phyloP scores from a whole-genome alignment of 2,888 invertebrate genomes.

The Dendrolimus houi region DNA sequence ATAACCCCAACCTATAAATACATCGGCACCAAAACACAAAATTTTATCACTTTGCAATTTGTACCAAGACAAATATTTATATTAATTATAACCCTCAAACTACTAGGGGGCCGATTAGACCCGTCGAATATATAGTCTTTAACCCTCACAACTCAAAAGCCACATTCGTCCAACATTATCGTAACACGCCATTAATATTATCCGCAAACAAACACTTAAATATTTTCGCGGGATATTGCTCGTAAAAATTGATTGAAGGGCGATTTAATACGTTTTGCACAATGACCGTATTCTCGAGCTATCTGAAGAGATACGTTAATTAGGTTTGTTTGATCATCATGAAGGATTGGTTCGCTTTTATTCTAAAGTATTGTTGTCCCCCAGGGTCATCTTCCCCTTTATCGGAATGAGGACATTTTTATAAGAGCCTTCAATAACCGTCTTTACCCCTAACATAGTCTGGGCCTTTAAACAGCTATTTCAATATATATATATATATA shows the following conservation, averaged over 20 bases:
- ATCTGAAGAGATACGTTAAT: neutral
- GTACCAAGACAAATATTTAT: slow-evolving; percentile 38
- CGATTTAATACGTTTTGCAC: slow-evolving; percentile 43
- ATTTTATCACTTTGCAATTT: slow-evolving; percentile 29
- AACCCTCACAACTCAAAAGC: slow-evolving; percentile 16
- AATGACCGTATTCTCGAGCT: slow-evolving; percentile 19
- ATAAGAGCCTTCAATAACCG: too few species aligned
- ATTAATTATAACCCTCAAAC: slow-evolving; percentile 44
- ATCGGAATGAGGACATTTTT: too few species aligned
- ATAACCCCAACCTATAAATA: neutral
- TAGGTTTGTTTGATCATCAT: too few species aligned
- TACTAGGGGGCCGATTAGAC: slow-evolving; percentile 16
- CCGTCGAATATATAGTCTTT: slow-evolving; percentile 10
- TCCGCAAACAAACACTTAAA: slow-evolving; percentile 71
- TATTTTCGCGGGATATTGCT: slow-evolving; percentile 67
- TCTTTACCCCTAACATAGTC: too few species aligned
- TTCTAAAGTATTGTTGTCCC: too few species aligned
- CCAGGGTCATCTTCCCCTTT: too few species aligned
- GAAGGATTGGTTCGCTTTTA: too few species aligned
- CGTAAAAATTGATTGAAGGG: slow-evolving; percentile 71
- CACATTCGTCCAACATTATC: slow-evolving; percentile 18
- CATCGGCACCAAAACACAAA: slow-evolving; percentile 5
- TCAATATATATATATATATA: too few species aligned
- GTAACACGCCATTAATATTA: slow-evolving; percentile 56
- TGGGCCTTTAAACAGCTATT: too few species aligned